Base-by-base conservation (phyloP, 2,888 invertebrate species). In the Drosophila differens region DNA sequence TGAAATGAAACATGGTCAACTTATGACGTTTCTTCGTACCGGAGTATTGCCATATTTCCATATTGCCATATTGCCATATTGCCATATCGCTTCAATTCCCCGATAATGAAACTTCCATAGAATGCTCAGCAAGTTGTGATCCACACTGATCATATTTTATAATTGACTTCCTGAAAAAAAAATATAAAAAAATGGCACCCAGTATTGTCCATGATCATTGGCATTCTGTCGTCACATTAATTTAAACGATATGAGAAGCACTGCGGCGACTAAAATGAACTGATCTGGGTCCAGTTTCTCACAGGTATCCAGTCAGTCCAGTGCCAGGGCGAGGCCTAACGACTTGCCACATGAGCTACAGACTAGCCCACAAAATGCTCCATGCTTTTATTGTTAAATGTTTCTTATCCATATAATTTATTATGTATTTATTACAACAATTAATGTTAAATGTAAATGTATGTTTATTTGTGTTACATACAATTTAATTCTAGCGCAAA, bases 171-270 rank as follows among this genome's bases (percentile, higher is more conserved):
- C 91, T 81, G 52, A 16, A 47, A 47, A 2, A 9, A 39, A 19
- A 19, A 16, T 25, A 16, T 49, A 72, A 82, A 88, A 82, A 82
- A 90, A 89, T 82, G 82, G 81, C 82, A 76, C 80, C 82, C 75
- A 61, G 74, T 65, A 62, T 63, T 35, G 66, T 59, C 60, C 72
- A 58, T 61, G 76, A 87, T 89, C 87, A 91, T 91, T 89, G 90
- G 83, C 85, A 82, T 90, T 90, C 91, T 92, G 92, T 91, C 92
- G 91, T 92, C 91, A 92, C 91, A 90, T 92, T 85, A 91, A 90
- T 91, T 91, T 90, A 91, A 91, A 91, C 81, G 90, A 82, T 83
- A 86, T 82, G 79, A 81, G 59, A 33, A 53, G 52, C 70, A 49
- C 66, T 70, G 66, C 55, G 63, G 51, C 73, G 44, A 76, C 61